Percentiles rank a stretch among this genome's conserved stretches.
Evolutionary conservation across 2,888 invertebrate genomes (phyloP).

Genomic region (Xestia c-nigrum): DNA sequence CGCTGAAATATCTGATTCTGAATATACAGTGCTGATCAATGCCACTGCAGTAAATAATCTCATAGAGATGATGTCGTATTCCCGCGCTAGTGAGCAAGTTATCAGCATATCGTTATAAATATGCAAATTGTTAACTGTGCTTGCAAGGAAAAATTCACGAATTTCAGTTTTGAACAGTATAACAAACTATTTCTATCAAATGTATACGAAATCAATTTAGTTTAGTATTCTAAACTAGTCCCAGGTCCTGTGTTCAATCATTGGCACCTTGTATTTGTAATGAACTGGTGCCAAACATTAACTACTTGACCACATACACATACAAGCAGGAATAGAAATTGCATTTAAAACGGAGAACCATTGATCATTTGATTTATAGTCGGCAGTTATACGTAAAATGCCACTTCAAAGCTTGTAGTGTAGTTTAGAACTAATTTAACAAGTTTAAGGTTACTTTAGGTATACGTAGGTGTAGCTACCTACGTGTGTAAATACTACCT

Average conservation of each 20-base stretch:
- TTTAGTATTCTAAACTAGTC: constrained; percentile 20
- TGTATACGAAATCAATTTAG: constrained; percentile 20
- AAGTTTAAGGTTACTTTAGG: neutral
- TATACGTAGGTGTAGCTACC: neutral
- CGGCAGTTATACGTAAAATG: constrained; percentile 22
- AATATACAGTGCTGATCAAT: constrained; percentile 33
- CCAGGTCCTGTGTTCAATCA: constrained; percentile 45
- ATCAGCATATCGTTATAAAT: neutral
- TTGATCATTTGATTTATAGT: constrained; percentile 47
- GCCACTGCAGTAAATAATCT: constrained; percentile 24
- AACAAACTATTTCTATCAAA: constrained; percentile 24
- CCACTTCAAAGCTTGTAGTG: constrained; percentile 7
- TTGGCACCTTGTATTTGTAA: constrained; percentile 50
- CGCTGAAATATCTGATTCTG: constrained; percentile 17
- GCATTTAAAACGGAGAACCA: constrained; percentile 32
- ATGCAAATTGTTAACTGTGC: constrained; percentile 7
- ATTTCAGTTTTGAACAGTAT: constrained; percentile 12
- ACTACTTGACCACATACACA: constrained; percentile 40
- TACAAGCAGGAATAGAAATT: constrained; percentile 36
- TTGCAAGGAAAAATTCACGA: constrained; percentile 13
- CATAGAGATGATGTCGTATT: constrained; percentile 4
- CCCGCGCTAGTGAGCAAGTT: neutral
- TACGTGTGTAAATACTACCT: neutral
- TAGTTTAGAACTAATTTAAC: constrained; percentile 25
- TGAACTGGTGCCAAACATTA: constrained; percentile 52